These are phyloP conservation scores for Papilio xuthus DNA, from an alignment of 1,140 invertebrate species.

Conservation along the genomic window DNA sequence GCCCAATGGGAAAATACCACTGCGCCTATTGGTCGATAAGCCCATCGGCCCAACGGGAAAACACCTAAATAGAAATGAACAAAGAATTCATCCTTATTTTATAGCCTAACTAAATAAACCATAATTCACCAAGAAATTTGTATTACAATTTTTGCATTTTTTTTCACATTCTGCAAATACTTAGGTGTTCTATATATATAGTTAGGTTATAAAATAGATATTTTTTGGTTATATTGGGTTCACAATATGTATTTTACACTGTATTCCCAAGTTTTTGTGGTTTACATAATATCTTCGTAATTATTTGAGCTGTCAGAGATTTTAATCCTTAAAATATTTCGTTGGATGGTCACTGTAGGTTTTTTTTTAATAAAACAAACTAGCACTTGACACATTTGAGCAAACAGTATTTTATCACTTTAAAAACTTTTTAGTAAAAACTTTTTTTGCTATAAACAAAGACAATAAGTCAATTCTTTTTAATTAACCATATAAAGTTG, in stretches of 20 bases:
- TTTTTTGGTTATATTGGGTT: neutral
- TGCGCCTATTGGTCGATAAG: no score
- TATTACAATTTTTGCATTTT: no score
- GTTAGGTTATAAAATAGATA: neutral
- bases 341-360: neutral
- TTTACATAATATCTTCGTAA: neutral
- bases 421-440: conserved; percentile 14
- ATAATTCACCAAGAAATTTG: no score
- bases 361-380: neutral
- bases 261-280: neutral
- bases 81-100: neutral
- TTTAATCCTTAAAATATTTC: conserved; percentile 1
- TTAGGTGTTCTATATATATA: neutral
- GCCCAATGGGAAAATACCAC: no score
- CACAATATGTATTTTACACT: neutral
- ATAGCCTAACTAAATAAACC: no score
- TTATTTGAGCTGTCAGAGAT: conserved; percentile 1
- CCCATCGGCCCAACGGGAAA: no score
- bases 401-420: conserved; percentile 15
- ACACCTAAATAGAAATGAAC: neutral
- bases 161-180: no score
- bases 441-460: neutral
- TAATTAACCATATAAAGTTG: neutral
- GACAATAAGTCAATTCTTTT: neutral
- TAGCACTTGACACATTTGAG: neutral